phyloP scores from a whole-genome alignment of 2,888 invertebrate species.

The Incurvaria masculella region DNA sequence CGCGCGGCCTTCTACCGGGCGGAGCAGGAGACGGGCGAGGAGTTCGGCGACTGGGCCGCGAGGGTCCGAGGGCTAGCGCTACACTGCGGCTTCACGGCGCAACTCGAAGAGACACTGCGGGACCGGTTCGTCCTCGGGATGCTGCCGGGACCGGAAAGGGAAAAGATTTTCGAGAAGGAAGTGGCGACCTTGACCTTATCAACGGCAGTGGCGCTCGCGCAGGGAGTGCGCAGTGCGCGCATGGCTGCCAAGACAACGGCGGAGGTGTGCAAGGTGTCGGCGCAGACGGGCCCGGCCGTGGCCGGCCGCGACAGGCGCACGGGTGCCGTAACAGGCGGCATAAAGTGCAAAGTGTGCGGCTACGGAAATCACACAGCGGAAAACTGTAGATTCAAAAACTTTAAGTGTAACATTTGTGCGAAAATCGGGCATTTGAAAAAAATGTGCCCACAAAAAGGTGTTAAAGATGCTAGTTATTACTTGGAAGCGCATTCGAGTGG shows the following conservation, averaged over 20 bases:
- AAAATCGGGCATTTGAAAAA: conserved; percentile 14
- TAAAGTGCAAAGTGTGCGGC: conserved; percentile 18
- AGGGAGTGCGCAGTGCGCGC: too few relatives aligned
- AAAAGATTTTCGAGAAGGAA: conserved; percentile 1
- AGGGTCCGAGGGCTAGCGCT: conserved; percentile 13
- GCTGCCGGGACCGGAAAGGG: conserved; percentile 2
- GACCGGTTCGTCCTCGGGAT: conserved; percentile 18
- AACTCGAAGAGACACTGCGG: conserved; percentile 16
- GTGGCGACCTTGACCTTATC: background rate
- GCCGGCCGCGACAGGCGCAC: background rate
- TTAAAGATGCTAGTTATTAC: conserved; percentile 1
- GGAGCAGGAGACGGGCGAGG: conserved; percentile 15
- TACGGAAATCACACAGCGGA: conserved; percentile 14
- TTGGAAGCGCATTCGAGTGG: conserved; percentile 9
- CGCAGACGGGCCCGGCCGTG: background rate
- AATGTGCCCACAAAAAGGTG: conserved; percentile 14
- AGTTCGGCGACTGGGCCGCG: conserved; percentile 2
- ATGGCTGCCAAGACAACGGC: too few relatives aligned
- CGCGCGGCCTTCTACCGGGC: conserved; percentile 17
- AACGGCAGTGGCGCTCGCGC: background rate
- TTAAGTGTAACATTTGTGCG: conserved; percentile 16
- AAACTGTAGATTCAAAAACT: conserved; percentile 16
- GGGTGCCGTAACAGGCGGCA: background rate
- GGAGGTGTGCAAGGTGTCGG: background rate
- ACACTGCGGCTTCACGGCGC: conserved; percentile 14